A percentile compares a stretch with the other conserved stretches of the same genome.
phyloP scores from a whole-genome alignment of 2,888 invertebrate genomes.

The Drosophila aldrichi region DNA sequence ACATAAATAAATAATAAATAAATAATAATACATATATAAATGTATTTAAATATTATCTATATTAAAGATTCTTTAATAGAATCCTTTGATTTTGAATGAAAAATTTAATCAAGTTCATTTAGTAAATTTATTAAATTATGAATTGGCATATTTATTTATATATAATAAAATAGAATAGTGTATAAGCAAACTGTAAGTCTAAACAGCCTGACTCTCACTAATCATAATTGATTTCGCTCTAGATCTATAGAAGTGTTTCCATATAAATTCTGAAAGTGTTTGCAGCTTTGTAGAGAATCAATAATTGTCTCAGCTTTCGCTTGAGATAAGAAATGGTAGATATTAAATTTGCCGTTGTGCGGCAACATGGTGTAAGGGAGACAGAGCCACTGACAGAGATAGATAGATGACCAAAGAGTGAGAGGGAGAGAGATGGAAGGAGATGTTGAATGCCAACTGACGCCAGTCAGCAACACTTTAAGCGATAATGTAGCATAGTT shows the following conservation, averaged over 20 bases:
- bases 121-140: too few relatives aligned
- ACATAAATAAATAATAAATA: too few relatives aligned
- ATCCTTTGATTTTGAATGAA: too few relatives aligned
- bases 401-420: background rate
- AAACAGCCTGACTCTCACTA: background rate
- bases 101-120: too few relatives aligned
- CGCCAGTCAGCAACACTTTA: conserved; percentile 64
- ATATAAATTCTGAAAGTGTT: background rate
- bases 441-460: conserved; percentile 48
- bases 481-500: conserved; percentile 72
- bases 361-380: conserved; percentile 12
- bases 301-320: background rate
- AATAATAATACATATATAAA: too few relatives aligned
- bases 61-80: too few relatives aligned
- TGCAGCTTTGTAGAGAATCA: background rate
- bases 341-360: background rate
- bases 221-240: background rate
- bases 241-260: background rate
- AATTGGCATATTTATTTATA: too few relatives aligned
- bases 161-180: too few relatives aligned
- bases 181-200: background rate
- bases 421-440: background rate
- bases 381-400: background rate
- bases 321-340: conserved; percentile 13
- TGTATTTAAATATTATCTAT: too few relatives aligned